Evolutionary conservation across 2,797 vertebrate species (phyloP), one percentile per base, ranked within the genome.

Genomic region (Rhinichthys osculus): DNA sequence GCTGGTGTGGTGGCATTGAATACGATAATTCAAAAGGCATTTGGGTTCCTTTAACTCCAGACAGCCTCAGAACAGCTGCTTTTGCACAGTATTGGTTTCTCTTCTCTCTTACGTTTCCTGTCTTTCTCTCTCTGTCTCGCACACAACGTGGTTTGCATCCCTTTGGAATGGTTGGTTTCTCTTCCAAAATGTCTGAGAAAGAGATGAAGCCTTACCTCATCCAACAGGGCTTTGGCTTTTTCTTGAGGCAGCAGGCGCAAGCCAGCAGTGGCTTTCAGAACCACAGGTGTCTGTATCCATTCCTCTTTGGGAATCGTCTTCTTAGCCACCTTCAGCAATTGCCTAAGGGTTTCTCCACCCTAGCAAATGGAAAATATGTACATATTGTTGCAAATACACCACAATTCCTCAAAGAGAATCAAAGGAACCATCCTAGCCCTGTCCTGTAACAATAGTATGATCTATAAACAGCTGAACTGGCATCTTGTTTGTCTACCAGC

Each of bases 181-280:
- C 87, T 91, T 91, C 94, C 92, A 94, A 93, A 91, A 88, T 90
- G 92, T 93, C 94, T 94, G 92, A 83, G 50, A 87, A 78, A 72
- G 71, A 57, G 35, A 87, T 84, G 44, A 90, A 90, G 88, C 89
- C 90, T 94, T 89, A 99, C 98, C 97, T 99, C 96, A 44, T 94
- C 92, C 85, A 99, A 95, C 89, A 99, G 94, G 92, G 94, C 94
- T 8, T 93, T 94, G 85, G 98, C 97, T 91, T 98, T 97, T 80
- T 97, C 95, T 72, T 95, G 95, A 0, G 97, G 96, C 81, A 99
- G 93, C 87, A 99, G 91, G 35, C 98, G 96, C 70, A 99, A 95
- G 81, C 98, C 98, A 2, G 98, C 98, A 0, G 98, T 99, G 87
- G 98, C 98, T 95, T 97, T 99, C 90, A 99, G 93, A 86, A 99